Evolutionary conservation across 1,140 invertebrate species (phyloP).

Genomic region (Mya arenaria): DNA sequence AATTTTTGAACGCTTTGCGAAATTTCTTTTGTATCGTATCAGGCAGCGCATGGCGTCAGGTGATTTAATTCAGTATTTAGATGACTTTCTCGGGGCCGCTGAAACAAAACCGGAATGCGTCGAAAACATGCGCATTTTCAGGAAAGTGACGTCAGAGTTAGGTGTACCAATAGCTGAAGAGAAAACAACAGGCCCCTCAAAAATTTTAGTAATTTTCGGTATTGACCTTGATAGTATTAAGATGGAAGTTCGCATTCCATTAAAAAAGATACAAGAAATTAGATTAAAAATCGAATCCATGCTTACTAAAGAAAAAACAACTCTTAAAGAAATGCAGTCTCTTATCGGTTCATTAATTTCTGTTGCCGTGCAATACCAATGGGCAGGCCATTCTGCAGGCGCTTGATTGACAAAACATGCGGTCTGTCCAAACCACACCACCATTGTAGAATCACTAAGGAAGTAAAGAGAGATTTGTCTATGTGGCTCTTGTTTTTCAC

Average conservation of each 20-base stretch:
- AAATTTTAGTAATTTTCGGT: conserved; percentile 19
- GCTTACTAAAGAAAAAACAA: neutral
- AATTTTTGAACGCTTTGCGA: too few relatives aligned
- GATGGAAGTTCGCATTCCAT: conserved; percentile 13
- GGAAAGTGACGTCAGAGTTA: too few relatives aligned
- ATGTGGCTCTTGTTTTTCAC: conserved; percentile 6
- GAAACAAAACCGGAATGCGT: too few relatives aligned
- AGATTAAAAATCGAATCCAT: neutral
- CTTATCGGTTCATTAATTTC: conserved; percentile 16
- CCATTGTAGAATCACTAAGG: conserved; percentile 37
- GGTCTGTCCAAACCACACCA: conserved; percentile 45
- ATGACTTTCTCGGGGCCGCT: too few relatives aligned
- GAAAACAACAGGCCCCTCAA: conserved; percentile 19
- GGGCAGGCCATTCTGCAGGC: conserved; percentile 14
- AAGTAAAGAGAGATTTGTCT: neutral
- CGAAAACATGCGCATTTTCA: too few relatives aligned
- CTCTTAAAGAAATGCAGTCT: conserved; percentile 50
- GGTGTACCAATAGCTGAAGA: too few relatives aligned
- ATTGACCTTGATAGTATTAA: conserved; percentile 20
- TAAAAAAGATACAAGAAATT: neutral
- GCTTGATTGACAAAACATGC: conserved; percentile 1
- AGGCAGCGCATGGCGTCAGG: too few relatives aligned
- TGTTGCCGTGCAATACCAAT: neutral
- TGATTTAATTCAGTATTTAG: too few relatives aligned
- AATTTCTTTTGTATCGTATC: too few relatives aligned